Base-by-base conservation (phyloP, 1,140 invertebrate species). In the Paracyclopina nana region DNA sequence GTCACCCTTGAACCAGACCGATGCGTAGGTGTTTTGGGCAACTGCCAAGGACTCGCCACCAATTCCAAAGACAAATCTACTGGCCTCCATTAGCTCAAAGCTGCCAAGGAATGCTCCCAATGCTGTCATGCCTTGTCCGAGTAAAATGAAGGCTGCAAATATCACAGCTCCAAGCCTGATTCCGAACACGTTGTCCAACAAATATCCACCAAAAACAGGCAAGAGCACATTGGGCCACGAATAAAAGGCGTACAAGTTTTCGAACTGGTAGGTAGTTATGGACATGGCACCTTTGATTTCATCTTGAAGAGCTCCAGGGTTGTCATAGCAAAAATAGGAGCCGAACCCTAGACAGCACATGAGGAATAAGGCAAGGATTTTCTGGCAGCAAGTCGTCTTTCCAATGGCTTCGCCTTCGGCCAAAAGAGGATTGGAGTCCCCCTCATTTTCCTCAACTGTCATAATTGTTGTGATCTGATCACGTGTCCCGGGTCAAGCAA, bases 261-360 rank as follows among this genome's bases (percentile, higher is more conserved):
- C 78, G 70, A 86, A 97, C 61, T 83, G 65, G 1, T 76, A 75
- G 22, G 80, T 82, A 14, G 73, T 73, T 42, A 96, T 70, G 29
- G 75, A 62, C 59, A 95, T 70, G 60, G 94, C 88, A 54, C 68
- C 61, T 59, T 78, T 80, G 60, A 96, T 88, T 57, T 80, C 74
- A 59, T 86, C 77, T 61, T 48, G 82, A 28, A 97, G 61, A 6
- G 91, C 86, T 49, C 76, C 83, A 28, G 92, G 91, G 65, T 85
- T 92, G 63, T 97, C 92, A 71, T 94, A 97, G 63, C 91, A 96
- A 63, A 94, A 97, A 63, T 92, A 95, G 14, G 86, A 90, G 56
- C 86, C 84, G 68, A 90, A 87, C 55, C 80, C 80, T 6, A 88
- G 65, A 28, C 87, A 72, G 61, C 82, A 86, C 80, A 88, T 87